Percentiles rank a stretch among this genome's conserved stretches.
These are phyloP conservation scores for Neria commutata DNA, from an alignment of 2,888 invertebrate genomes.

Conservation along the genomic window DNA sequence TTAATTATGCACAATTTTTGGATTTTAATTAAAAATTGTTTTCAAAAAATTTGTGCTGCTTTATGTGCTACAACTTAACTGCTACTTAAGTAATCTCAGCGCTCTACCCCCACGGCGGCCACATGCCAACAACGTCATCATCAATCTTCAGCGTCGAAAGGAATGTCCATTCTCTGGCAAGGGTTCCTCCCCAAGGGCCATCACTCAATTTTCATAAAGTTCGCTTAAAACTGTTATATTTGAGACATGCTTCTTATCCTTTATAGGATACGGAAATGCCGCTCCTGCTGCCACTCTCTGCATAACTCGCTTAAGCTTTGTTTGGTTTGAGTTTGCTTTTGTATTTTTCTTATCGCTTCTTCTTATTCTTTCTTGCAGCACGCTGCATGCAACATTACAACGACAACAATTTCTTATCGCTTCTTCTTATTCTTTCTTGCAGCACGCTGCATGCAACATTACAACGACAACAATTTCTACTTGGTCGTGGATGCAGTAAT, in stretches of 20 bases:
- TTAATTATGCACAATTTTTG: too few relatives aligned
- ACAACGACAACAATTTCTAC: constrained; percentile 79
- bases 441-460: constrained; percentile 73
- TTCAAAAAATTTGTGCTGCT: too few relatives aligned
- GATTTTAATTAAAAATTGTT: too few relatives aligned
- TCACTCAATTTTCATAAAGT: not conserved
- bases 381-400: not conserved
- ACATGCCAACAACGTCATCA: too few relatives aligned
- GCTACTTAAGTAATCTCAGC: too few relatives aligned
- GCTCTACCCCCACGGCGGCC: too few relatives aligned
- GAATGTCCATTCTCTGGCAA: not conserved
- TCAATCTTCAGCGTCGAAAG: not conserved
- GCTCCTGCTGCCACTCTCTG: not conserved
- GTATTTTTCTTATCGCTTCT: constrained; percentile 14
- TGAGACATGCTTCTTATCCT: too few relatives aligned
- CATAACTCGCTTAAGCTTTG: constrained; percentile 8
- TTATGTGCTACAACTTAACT: too few relatives aligned
- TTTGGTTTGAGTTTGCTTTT: not conserved
- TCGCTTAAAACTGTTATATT: not conserved
- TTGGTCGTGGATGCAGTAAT: constrained; percentile 81
- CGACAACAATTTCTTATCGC: not conserved
- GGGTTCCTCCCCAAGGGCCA: not conserved
- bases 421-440: constrained; percentile 31
- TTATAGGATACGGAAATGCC: too few relatives aligned
- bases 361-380: constrained; percentile 10